Conservation (phyloP, 2,888 invertebrate genomes). For the Anticlea derivata region DNA sequence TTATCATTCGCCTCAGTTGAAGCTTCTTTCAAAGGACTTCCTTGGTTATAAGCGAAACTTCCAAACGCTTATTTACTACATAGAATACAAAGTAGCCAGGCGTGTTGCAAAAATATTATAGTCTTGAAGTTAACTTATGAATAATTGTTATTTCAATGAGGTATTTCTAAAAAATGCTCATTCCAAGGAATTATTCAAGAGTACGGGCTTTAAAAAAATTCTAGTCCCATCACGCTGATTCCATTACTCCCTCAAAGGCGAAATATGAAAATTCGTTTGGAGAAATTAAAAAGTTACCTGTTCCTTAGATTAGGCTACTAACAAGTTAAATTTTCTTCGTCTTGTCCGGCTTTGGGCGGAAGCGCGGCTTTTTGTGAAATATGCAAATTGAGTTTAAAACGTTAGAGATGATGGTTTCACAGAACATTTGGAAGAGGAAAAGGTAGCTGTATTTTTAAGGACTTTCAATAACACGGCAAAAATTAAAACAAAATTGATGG, state of each 20-base stretch:
- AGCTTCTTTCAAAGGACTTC: slow-evolving; percentile 53
- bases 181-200: slow-evolving; percentile 15
- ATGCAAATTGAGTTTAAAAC: slow-evolving; percentile 58
- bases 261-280: slow-evolving; percentile 74
- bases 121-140: background rate
- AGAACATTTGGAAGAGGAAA: slow-evolving; percentile 42
- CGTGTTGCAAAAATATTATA: background rate
- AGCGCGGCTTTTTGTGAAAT: slow-evolving; percentile 53
- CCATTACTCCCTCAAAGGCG: slow-evolving; percentile 68
- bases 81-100: slow-evolving; percentile 2
- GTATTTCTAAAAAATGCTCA: background rate
- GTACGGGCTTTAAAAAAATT: slow-evolving; percentile 60
- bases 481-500: slow-evolving; percentile 7
- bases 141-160: background rate
- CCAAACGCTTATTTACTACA: slow-evolving; percentile 4
- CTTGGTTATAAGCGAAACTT: slow-evolving; percentile 18
- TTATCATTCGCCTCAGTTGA: slow-evolving; percentile 65
- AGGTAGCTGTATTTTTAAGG: slow-evolving; percentile 24
- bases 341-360: slow-evolving; percentile 56
- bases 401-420: slow-evolving; percentile 51
- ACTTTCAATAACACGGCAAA: slow-evolving; percentile 11
- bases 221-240: slow-evolving; percentile 54
- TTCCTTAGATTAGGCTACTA: slow-evolving; percentile 66
- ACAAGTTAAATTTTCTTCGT: slow-evolving; percentile 70
- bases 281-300: slow-evolving; percentile 77